phyloP scores from a whole-genome alignment of 2,113 vertebrate species.

The Australoheros scitulus region DNA sequence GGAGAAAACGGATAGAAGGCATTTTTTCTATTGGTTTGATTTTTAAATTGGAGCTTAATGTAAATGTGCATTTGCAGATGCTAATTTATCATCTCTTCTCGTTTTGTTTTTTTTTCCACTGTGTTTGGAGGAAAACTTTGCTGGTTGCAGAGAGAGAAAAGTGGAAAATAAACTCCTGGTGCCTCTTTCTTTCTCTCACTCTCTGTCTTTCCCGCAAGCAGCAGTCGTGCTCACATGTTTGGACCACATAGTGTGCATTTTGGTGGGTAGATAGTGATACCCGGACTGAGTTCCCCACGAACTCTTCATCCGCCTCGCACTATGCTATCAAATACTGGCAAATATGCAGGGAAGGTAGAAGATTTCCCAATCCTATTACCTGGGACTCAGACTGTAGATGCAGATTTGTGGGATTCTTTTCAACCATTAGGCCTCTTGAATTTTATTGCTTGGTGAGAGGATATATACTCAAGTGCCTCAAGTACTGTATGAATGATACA shows the following conservation, averaged over 20 bases:
- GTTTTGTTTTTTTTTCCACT: background rate
- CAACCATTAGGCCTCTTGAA: background rate
- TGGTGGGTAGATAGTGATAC: conserved; percentile 6
- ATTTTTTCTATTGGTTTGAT: background rate
- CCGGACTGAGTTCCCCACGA: conserved; percentile 1
- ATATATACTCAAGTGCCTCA: background rate
- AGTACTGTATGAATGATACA: background rate
- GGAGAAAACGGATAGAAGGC: background rate
- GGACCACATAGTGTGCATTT: background rate
- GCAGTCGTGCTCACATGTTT: background rate
- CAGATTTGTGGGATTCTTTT: background rate
- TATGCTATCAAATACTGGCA: background rate
- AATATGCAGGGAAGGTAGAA: background rate
- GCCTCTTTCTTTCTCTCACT: background rate
- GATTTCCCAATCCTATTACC: background rate
- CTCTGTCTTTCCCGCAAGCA: background rate
- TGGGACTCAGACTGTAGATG: background rate
- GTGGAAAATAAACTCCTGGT: background rate
- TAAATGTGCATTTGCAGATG: background rate
- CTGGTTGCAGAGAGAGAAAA: background rate
- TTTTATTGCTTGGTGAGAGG: background rate
- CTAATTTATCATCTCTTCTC: background rate
- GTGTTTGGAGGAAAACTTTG: background rate
- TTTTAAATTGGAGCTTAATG: background rate
- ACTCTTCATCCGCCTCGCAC: background rate